These are phyloP conservation scores for Odontothrips loti DNA, from an alignment of 2,888 invertebrate genomes.

Conservation along the genomic window DNA sequence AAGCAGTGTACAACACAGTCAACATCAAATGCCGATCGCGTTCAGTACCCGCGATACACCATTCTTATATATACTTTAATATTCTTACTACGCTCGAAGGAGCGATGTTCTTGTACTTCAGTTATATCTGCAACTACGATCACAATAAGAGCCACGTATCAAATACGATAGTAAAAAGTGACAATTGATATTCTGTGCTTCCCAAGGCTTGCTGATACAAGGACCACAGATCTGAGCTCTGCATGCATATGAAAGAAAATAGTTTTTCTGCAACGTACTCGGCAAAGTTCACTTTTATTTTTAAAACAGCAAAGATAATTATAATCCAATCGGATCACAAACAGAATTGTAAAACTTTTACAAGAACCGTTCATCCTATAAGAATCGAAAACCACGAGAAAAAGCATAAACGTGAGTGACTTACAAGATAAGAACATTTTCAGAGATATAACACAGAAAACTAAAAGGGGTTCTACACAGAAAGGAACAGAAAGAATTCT, in stretches of 20 bases:
- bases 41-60: background rate
- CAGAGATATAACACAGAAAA: background rate
- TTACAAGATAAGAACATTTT: background rate
- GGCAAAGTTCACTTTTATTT: slow-evolving; percentile 23
- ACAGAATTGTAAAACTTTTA: slow-evolving; percentile 7
- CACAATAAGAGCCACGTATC: slow-evolving; percentile 23
- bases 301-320: slow-evolving; percentile 7
- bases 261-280: background rate
- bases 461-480: background rate
- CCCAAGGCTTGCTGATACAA: slow-evolving; percentile 3
- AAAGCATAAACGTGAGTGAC: slow-evolving; percentile 22
- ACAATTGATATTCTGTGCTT: slow-evolving; percentile 25
- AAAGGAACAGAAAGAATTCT: background rate
- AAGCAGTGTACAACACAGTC: slow-evolving; percentile 20
- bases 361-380: background rate
- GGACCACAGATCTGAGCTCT: slow-evolving; percentile 13
- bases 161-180: slow-evolving; percentile 13
- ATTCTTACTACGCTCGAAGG: slow-evolving; percentile 3
- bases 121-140: slow-evolving; percentile 18
- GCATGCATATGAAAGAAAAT: background rate
- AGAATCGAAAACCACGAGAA: background rate
- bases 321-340: slow-evolving; percentile 15
- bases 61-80: background rate
- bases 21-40: slow-evolving; percentile 22
- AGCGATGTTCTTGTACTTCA: slow-evolving; percentile 22